phyloP scores from a whole-genome alignment of 2,797 vertebrate species.

The Sebastes ruberrimus region DNA sequence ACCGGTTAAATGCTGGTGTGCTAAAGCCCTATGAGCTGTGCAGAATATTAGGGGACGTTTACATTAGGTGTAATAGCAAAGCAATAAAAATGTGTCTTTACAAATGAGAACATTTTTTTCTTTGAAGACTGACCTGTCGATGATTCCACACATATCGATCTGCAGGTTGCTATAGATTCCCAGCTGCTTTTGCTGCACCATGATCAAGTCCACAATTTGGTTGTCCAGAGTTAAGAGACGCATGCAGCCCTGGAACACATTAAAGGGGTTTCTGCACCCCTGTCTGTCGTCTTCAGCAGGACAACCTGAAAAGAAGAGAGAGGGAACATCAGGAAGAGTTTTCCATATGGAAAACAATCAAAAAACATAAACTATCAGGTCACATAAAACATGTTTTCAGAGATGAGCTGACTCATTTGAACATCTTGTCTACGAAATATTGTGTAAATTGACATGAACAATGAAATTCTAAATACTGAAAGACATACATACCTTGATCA shows the following conservation, averaged over 20 bases:
- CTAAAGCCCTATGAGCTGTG: background rate
- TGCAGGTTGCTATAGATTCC: slow-evolving; percentile 92
- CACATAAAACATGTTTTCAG: background rate
- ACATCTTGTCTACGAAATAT: background rate
- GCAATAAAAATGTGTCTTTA: background rate
- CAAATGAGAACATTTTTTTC: background rate
- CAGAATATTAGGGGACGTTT: background rate
- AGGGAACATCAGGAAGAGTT: background rate
- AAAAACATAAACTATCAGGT: background rate
- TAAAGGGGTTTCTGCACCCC: slow-evolving; percentile 84
- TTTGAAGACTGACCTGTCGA: slow-evolving; percentile 87
- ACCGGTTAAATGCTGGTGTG: background rate
- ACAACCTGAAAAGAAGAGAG: slow-evolving; percentile 82
- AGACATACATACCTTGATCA: background rate
- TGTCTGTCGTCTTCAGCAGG: slow-evolving; percentile 75
- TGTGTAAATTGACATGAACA: background rate
- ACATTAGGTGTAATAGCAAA: background rate
- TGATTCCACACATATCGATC: slow-evolving; percentile 93
- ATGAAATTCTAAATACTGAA: background rate
- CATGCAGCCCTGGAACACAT: slow-evolving; percentile 94
- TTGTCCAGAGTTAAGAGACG: slow-evolving; percentile 81
- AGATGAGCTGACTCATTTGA: background rate
- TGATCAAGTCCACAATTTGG: slow-evolving; percentile 85
- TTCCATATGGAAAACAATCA: background rate
- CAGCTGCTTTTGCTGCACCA: slow-evolving; percentile 86